These are phyloP conservation scores for Psilopsiagon aymara DNA, from an alignment of 2,113 vertebrate species.

Conservation along the genomic window DNA sequence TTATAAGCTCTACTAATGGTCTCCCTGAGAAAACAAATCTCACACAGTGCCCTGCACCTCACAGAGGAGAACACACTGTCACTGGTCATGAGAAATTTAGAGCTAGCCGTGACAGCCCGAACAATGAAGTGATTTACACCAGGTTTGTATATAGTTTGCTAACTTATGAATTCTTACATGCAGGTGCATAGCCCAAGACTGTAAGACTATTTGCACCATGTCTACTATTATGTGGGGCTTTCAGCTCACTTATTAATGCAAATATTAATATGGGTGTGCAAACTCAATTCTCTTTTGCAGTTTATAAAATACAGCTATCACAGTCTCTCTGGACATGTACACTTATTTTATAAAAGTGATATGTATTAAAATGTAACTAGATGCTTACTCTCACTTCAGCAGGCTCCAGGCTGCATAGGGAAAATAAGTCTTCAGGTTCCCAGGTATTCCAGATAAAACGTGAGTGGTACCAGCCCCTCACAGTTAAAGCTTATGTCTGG, in stretches of 20 bases:
- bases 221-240: neutral
- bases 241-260: conserved; percentile 30
- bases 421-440: neutral
- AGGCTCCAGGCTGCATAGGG: neutral
- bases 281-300: conserved; percentile 30
- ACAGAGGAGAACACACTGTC: neutral
- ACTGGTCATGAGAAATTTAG: conserved; percentile 20
- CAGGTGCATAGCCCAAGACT: neutral
- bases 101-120: neutral
- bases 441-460: neutral
- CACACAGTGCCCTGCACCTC: neutral
- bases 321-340: conserved; percentile 36
- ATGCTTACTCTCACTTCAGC: neutral
- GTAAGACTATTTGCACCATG: neutral
- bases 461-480: neutral
- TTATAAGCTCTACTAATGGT: neutral
- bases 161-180: conserved; percentile 22
- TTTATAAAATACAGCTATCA: conserved; percentile 35
- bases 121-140: conserved; percentile 42
- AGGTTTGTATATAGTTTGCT: conserved; percentile 32
- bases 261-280: conserved; percentile 28
- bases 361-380: conserved; percentile 44
- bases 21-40: neutral
- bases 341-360: conserved; percentile 31
- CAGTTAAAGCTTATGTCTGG: neutral